These are phyloP conservation scores for Smutsia temminckii DNA, from an alignment of 2,797 vertebrate genomes.

Conservation along the genomic window DNA sequence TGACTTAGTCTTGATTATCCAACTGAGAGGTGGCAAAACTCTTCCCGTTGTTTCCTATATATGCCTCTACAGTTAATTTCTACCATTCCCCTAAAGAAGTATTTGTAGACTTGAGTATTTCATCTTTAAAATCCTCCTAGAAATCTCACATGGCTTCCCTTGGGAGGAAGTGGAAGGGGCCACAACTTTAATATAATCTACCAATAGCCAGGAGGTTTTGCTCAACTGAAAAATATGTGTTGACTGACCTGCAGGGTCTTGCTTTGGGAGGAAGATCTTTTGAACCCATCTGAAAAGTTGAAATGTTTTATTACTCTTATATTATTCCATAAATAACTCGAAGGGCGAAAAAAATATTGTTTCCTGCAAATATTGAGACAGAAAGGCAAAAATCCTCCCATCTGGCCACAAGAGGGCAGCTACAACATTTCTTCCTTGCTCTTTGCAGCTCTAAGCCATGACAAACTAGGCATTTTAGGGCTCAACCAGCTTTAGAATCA, in stretches of 20 bases:
- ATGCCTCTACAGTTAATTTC: background rate
- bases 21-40: background rate
- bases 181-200: conserved; percentile 2
- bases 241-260: background rate
- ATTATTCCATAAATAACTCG: conserved; percentile 22
- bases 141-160: background rate
- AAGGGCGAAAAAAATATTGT: background rate
- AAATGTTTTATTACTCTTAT: conserved; percentile 49
- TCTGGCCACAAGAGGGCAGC: conserved; percentile 84
- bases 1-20: background rate
- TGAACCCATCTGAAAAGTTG: background rate
- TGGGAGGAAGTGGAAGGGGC: background rate
- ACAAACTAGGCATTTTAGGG: background rate
- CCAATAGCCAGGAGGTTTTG: background rate
- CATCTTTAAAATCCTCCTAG: conserved; percentile 1
- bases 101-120: background rate
- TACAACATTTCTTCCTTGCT: conserved; percentile 54
- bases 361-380: background rate
- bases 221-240: background rate
- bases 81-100: background rate
- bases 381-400: background rate
- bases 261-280: background rate
- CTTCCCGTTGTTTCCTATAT: background rate
- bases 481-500: background rate
- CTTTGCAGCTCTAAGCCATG: background rate